Percentiles rank a stretch among this genome's conserved stretches.
Conservation (phyloP, 2,113 vertebrate species). For the Mola mola region DNA sequence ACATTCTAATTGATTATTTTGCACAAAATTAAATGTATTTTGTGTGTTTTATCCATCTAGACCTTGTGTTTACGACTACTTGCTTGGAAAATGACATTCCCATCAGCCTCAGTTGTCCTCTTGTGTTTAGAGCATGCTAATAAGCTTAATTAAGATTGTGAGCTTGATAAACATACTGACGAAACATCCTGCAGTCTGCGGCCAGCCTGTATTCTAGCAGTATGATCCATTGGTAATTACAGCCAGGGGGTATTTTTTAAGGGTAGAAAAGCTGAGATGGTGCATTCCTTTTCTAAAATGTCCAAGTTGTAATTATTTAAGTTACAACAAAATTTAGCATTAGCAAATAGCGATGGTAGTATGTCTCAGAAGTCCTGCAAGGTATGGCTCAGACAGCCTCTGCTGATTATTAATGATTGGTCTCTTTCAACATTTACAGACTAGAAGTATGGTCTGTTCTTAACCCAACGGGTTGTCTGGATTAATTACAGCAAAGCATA, state of each 20-base stretch:
- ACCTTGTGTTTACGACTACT: no score
- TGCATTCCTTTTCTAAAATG: conserved; percentile 2
- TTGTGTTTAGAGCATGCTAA: no score
- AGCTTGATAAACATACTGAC: neutral
- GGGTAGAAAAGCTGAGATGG: neutral
- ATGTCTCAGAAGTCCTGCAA: neutral
- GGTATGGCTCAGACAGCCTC: conserved; percentile 5
- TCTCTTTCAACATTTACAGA: conserved; percentile 10
- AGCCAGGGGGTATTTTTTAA: conserved; percentile 4
- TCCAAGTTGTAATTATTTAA: conserved; percentile 22
- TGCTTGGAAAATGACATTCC: no score
- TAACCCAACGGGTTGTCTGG: conserved; percentile 7
- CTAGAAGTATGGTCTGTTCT: conserved; percentile 9
- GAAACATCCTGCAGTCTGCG: neutral
- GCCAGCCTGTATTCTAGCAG: neutral
- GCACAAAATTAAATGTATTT: no score
- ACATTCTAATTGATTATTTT: no score
- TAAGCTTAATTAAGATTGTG: no score
- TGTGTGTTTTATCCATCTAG: no score
- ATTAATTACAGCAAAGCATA: conserved; percentile 26
- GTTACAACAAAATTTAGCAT: conserved; percentile 3
- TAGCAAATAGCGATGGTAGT: conserved; percentile 17
- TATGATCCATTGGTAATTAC: neutral
- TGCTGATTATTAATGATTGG: conserved; percentile 41
- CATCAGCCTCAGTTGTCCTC: no score